phyloP scores from a whole-genome alignment of 1,140 invertebrate species.

The Diprion similis region DNA sequence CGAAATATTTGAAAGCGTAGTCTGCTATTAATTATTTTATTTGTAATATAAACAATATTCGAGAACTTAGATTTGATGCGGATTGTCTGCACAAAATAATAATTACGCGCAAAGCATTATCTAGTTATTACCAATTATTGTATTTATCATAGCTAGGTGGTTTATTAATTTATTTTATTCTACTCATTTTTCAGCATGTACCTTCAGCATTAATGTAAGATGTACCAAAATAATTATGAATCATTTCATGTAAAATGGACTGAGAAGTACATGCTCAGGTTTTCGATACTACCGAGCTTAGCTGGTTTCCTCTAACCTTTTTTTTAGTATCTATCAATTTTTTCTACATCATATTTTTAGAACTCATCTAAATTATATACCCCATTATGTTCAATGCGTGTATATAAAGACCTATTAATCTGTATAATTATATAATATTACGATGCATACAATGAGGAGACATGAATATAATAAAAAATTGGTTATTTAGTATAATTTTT shows the following conservation, averaged over 20 bases:
- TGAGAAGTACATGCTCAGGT: neutral
- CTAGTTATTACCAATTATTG: neutral
- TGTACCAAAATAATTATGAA: neutral
- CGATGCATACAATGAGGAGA: slow-evolving; percentile 46
- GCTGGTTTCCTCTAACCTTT: no score
- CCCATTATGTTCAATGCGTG: neutral
- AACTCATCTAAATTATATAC: neutral
- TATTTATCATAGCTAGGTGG: neutral
- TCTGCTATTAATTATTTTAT: neutral
- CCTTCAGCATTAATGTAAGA: no score
- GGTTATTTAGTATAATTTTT: slow-evolving; percentile 57
- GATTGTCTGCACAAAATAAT: neutral
- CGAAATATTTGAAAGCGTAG: neutral
- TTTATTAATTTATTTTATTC: no score
- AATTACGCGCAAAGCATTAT: neutral
- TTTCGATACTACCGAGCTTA: neutral
- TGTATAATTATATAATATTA: slow-evolving; percentile 33
- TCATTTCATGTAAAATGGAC: neutral
- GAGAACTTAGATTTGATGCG: neutral
- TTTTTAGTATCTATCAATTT: neutral
- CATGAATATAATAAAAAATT: slow-evolving; percentile 56
- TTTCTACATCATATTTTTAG: neutral
- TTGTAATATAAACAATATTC: neutral
- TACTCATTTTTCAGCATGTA: no score
- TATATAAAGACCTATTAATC: slow-evolving; percentile 3